A percentile compares a stretch with the other conserved stretches of the same genome.
Evolutionary conservation across 2,888 invertebrate genomes (phyloP).

Genomic region (Patella caerulea): DNA sequence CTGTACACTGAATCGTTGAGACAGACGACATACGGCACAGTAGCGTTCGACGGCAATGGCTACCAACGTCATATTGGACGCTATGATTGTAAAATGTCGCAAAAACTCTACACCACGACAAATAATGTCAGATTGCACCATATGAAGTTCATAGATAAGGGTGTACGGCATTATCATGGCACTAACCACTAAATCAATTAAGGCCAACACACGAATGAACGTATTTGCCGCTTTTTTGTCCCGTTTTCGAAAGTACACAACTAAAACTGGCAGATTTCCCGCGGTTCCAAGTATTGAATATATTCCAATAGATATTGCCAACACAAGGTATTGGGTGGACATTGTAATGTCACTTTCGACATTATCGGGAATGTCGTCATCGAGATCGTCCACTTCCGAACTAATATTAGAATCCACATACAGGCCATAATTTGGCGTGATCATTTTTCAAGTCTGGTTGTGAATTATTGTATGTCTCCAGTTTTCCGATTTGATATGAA

Average conservation of each 20-base stretch:
- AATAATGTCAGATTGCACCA: conserved; percentile 46
- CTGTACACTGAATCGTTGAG: conserved; percentile 41
- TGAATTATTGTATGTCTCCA: too few species aligned
- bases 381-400: background rate
- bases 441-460: background rate
- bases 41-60: conserved; percentile 57
- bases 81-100: conserved; percentile 48
- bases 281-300: conserved; percentile 47
- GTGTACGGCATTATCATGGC: conserved; percentile 54
- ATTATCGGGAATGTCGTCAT: background rate
- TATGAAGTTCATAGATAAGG: conserved; percentile 52
- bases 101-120: conserved; percentile 52
- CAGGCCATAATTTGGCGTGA: conserved; percentile 1
- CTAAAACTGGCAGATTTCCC: conserved; percentile 53
- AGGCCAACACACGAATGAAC: conserved; percentile 54
- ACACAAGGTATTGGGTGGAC: conserved; percentile 34
- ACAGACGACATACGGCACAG: conserved; percentile 53
- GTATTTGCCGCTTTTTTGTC: conserved; percentile 50
- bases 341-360: background rate
- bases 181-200: conserved; percentile 55
- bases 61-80: conserved; percentile 51
- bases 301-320: conserved; percentile 41
- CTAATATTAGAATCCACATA: background rate
- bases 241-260: conserved; percentile 46
- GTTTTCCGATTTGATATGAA: too few species aligned